Evolutionary conservation across 1,140 invertebrate genomes (phyloP).

Genomic region (Zophobas morio): DNA sequence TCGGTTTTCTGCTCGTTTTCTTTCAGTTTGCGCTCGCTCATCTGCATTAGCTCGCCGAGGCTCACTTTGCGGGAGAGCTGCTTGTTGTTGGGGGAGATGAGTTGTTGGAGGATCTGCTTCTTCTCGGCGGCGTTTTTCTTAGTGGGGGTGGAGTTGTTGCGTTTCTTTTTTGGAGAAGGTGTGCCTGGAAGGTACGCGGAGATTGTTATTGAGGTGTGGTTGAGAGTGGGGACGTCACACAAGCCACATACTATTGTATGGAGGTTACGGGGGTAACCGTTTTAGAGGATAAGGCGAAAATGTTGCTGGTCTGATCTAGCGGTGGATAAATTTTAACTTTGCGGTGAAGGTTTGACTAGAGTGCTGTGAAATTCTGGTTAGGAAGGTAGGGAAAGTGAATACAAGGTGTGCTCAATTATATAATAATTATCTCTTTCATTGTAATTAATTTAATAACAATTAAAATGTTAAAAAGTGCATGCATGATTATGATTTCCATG

Average conservation of each 20-base stretch:
- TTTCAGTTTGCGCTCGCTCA: constrained; percentile 73
- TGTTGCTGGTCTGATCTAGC: too few relatives aligned
- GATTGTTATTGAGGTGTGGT: neutral
- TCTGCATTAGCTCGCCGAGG: constrained; percentile 78
- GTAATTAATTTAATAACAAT: too few relatives aligned
- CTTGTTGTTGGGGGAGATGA: constrained; percentile 72
- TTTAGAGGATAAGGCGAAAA: neutral
- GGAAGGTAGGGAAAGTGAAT: too few relatives aligned
- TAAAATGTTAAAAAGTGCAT: too few relatives aligned
- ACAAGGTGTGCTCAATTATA: too few relatives aligned
- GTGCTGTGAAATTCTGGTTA: too few relatives aligned
- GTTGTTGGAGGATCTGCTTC: constrained; percentile 81
- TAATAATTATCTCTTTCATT: too few relatives aligned
- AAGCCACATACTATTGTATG: constrained; percentile 48
- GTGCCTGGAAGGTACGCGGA: constrained; percentile 69
- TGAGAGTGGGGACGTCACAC: constrained; percentile 23
- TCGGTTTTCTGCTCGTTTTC: constrained; percentile 49
- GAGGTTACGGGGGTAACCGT: constrained; percentile 19
- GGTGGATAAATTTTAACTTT: too few relatives aligned
- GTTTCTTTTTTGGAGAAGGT: constrained; percentile 79
- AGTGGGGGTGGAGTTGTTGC: constrained; percentile 80
- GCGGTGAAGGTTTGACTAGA: too few relatives aligned
- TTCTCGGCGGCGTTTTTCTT: constrained; percentile 80
- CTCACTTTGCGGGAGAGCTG: constrained; percentile 72
- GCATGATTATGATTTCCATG: too few relatives aligned